Conservation (phyloP, 2,888 invertebrate genomes). For the Sphaeridia pumilis region DNA sequence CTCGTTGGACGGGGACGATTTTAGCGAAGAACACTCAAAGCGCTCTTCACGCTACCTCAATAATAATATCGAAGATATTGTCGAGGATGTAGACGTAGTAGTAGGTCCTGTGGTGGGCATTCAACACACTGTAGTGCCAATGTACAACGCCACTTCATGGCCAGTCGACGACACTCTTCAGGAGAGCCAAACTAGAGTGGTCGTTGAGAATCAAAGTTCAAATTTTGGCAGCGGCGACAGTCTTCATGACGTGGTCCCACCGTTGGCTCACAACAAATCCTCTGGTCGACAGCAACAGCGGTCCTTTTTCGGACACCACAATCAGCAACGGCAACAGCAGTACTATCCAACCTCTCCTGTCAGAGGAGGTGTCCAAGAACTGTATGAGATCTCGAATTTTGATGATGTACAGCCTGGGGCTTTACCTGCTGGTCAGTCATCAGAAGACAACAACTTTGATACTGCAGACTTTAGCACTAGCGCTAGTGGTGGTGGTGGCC, state of each 20-base stretch:
- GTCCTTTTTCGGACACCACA: neutral
- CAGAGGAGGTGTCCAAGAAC: neutral
- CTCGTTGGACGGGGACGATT: neutral
- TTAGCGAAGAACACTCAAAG: too few relatives aligned
- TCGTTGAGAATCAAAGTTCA: constrained; percentile 14
- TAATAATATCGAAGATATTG: neutral
- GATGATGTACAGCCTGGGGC: neutral
- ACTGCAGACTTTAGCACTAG: neutral
- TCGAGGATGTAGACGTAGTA: neutral
- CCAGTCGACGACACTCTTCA: constrained; percentile 8
- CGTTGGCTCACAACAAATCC: neutral
- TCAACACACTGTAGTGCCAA: neutral
- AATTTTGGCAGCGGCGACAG: constrained; percentile 14
- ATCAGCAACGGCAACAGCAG: neutral
- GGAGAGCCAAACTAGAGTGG: constrained; percentile 3
- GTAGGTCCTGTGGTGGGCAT: neutral
- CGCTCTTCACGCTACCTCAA: neutral
- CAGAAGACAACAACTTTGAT: neutral
- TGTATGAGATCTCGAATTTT: neutral
- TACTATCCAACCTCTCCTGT: neutral
- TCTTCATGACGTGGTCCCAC: constrained; percentile 1
- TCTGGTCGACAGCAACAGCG: neutral
- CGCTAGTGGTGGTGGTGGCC: neutral
- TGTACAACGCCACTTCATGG: neutral
- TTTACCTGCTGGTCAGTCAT: neutral